Evolutionary conservation across 1,140 invertebrate species (phyloP).

Genomic region (Maconellicoccus hirsutus): DNA sequence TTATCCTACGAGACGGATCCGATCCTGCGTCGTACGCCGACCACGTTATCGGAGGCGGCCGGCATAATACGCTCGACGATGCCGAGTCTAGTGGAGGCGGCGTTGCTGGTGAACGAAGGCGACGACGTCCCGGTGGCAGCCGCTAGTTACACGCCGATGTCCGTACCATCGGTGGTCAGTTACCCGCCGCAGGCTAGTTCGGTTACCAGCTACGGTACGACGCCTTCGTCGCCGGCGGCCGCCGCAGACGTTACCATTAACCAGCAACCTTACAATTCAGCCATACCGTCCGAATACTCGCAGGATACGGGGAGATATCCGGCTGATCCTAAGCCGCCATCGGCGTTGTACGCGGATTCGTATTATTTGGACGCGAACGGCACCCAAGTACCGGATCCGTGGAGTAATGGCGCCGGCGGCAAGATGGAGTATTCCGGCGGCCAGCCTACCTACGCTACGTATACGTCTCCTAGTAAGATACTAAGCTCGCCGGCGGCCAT

Average conservation of each 20-base stretch:
- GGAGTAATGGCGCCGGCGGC: background rate
- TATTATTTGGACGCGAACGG: background rate
- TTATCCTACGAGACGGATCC: background rate
- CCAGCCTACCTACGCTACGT: background rate
- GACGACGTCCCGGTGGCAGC: background rate
- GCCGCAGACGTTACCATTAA: constrained; percentile 19
- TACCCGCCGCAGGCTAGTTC: background rate
- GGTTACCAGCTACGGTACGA: background rate
- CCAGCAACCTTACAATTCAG: constrained; percentile 11
- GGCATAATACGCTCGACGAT: constrained; percentile 4
- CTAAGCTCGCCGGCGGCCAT: background rate
- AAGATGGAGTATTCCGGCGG: background rate
- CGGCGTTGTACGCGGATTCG: background rate
- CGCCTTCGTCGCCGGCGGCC: constrained; percentile 8
- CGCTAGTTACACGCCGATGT: background rate
- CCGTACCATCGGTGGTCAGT: constrained; percentile 4
- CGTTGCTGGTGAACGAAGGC: background rate
- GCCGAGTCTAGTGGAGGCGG: constrained; percentile 5
- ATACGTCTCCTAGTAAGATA: background rate
- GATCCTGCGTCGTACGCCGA: background rate
- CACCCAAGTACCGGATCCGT: background rate
- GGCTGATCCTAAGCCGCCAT: background rate
- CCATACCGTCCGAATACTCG: constrained; percentile 15
- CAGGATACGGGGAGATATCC: background rate
- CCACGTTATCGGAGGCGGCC: background rate